These are phyloP conservation scores for Drosophila bocki DNA, from an alignment of 1,140 invertebrate genomes.

Conservation along the genomic window DNA sequence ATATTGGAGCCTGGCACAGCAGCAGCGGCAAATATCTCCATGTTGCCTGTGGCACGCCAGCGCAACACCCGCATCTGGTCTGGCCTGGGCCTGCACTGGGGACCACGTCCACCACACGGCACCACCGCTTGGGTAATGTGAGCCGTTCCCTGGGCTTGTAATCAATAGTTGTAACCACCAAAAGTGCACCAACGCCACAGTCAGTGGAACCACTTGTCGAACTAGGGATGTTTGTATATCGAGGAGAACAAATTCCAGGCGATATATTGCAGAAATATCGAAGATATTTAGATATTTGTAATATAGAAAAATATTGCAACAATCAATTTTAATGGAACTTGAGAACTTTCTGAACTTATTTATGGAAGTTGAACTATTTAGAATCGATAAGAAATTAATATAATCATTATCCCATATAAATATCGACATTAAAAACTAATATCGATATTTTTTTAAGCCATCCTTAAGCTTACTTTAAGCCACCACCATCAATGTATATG, in stretches of 20 bases:
- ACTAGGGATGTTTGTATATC: neutral
- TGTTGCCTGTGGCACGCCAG: conserved; percentile 61
- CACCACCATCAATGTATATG: conserved; percentile 22
- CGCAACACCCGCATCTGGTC: conserved; percentile 73
- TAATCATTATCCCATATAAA: too few species aligned
- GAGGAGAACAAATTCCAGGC: neutral
- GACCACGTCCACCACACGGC: neutral
- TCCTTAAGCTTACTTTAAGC: neutral
- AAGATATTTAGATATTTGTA: neutral
- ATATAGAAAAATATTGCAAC: neutral
- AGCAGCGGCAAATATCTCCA: conserved; percentile 38
- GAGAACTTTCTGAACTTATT: neutral
- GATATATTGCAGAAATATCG: neutral
- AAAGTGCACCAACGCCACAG: conserved; percentile 55
- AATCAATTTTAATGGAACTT: neutral
- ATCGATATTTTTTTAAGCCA: conserved; percentile 1
- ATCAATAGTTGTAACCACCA: conserved; percentile 82
- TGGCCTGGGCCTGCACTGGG: conserved; percentile 5
- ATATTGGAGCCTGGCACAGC: conserved; percentile 46
- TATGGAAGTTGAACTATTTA: neutral
- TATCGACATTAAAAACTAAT: too few species aligned
- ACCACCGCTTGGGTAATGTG: conserved; percentile 61
- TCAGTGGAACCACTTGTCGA: conserved; percentile 43
- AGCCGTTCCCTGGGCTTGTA: conserved; percentile 72
- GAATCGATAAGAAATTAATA: neutral